Evolutionary conservation across 2,888 invertebrate species (phyloP).

Genomic region (Lottia scabra): DNA sequence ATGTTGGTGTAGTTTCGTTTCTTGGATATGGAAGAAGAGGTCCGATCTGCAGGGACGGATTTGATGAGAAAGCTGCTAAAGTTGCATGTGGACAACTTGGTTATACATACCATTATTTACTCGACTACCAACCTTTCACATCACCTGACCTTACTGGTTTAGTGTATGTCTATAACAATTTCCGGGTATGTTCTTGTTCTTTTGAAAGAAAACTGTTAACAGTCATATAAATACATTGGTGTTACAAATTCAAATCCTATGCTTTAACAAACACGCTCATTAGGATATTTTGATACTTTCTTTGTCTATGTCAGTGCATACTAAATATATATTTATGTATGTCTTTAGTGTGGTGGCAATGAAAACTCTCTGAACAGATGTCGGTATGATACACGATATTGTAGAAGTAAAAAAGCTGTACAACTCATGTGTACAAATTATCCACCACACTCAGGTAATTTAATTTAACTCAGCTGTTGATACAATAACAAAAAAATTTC

Average conservation of each 20-base stretch:
- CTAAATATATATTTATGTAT: too few relatives aligned
- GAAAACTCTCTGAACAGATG: neutral
- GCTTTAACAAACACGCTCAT: too few relatives aligned
- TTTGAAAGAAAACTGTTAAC: too few relatives aligned
- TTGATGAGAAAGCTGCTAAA: slow-evolving; percentile 37
- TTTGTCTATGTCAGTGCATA: too few relatives aligned
- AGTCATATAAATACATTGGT: too few relatives aligned
- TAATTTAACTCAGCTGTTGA: neutral
- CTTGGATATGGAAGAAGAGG: slow-evolving; percentile 40
- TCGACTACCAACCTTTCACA: slow-evolving; percentile 36
- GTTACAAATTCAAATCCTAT: too few relatives aligned
- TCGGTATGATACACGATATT: neutral
- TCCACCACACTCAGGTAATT: neutral
- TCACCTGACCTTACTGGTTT: slow-evolving; percentile 38
- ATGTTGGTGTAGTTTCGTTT: slow-evolving; percentile 44
- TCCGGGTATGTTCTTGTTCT: too few relatives aligned
- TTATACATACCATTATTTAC: slow-evolving; percentile 38
- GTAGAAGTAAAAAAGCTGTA: neutral
- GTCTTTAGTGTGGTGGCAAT: neutral
- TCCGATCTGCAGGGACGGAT: slow-evolving; percentile 43
- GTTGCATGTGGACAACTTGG: slow-evolving; percentile 46
- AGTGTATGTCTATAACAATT: slow-evolving; percentile 38
- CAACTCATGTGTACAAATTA: neutral
- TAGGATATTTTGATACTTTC: too few relatives aligned
- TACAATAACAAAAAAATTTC: too few relatives aligned